A percentile compares a stretch with the other conserved stretches of the same genome.
Conservation (phyloP, 2,797 vertebrate genomes). For the Lophura swinhoii region DNA sequence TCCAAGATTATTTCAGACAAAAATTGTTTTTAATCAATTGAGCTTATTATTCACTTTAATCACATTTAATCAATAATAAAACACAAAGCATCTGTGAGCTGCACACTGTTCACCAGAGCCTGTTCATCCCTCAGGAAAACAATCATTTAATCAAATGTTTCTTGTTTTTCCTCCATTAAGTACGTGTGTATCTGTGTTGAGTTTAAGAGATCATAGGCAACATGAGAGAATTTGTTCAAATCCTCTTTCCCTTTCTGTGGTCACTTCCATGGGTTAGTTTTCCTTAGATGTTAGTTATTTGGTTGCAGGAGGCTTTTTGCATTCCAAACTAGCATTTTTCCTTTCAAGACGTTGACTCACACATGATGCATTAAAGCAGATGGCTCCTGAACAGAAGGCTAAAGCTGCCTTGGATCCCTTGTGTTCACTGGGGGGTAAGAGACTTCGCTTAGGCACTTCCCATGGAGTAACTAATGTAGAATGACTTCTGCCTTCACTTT, state of each 20-base stretch:
- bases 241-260: neutral
- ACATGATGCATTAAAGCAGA: constrained; percentile 54
- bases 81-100: constrained; percentile 31
- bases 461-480: constrained; percentile 65
- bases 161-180: constrained; percentile 57
- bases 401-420: constrained; percentile 34
- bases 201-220: constrained; percentile 53
- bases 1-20: neutral
- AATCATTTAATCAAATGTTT: constrained; percentile 62
- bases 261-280: neutral
- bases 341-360: constrained; percentile 55
- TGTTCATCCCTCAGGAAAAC: constrained; percentile 43
- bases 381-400: constrained; percentile 65
- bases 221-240: constrained; percentile 55
- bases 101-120: neutral
- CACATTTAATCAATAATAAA: constrained; percentile 54
- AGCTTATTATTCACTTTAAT: constrained; percentile 54
- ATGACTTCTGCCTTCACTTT: constrained; percentile 47
- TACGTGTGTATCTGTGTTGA: constrained; percentile 33
- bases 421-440: constrained; percentile 29
- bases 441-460: constrained; percentile 51
- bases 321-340: constrained; percentile 19
- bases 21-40: neutral
- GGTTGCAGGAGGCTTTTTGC: neutral
- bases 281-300: neutral